A percentile compares a stretch with the other conserved stretches of the same genome.
Conservation (phyloP, 2,113 vertebrate species). For the Podiceps cristatus region DNA sequence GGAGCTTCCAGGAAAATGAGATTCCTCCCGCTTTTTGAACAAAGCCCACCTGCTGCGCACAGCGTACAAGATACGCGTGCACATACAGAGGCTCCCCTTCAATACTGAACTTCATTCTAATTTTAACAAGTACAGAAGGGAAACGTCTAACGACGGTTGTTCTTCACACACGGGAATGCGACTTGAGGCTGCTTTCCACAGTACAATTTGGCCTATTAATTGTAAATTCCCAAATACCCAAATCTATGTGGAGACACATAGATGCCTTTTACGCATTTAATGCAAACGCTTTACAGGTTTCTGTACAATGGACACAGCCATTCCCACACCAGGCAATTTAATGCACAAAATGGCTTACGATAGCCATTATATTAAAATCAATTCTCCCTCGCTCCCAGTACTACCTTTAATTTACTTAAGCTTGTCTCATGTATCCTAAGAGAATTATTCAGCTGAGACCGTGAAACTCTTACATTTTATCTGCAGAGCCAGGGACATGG, state of each 20-base stretch:
- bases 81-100: neutral
- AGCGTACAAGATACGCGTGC: accelerated
- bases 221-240: neutral
- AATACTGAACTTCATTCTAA: too few species aligned
- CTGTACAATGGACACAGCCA: too few species aligned
- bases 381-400: accelerated
- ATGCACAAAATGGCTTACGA: neutral
- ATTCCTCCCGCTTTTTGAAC: neutral
- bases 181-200: neutral
- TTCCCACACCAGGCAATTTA: accelerated
- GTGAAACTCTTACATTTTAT: neutral
- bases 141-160: neutral
- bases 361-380: neutral
- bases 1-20: neutral
- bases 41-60: accelerated
- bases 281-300: neutral
- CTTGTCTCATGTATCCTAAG: too few species aligned
- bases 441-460: neutral
- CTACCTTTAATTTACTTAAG: neutral
- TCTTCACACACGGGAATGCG: accelerated
- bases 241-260: neutral
- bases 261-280: neutral
- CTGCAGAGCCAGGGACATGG: neutral
- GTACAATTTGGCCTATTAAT: too few species aligned
- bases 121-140: neutral